Conservation (phyloP, 2,888 invertebrate genomes). For the Temnothorax rugatulus region DNA sequence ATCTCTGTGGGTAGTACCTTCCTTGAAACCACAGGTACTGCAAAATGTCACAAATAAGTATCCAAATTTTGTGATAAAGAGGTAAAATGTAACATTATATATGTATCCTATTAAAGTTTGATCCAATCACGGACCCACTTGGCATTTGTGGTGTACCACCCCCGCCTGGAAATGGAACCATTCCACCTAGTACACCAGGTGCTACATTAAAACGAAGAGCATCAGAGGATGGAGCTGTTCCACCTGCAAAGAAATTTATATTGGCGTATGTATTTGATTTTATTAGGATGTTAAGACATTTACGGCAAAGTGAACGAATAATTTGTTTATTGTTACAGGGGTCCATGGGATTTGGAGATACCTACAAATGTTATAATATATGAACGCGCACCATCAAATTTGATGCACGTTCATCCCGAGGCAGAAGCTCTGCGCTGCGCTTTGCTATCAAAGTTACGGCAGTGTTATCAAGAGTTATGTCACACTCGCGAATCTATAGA, state of each 20-base stretch:
- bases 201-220: slow-evolving; percentile 91
- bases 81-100: background rate
- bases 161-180: slow-evolving; percentile 84
- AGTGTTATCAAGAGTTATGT: slow-evolving; percentile 97
- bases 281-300: background rate
- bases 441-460: slow-evolving; percentile 93
- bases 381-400: slow-evolving; percentile 94
- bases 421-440: slow-evolving; percentile 95
- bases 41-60: slow-evolving; percentile 9
- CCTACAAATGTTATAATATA: slow-evolving; percentile 96
- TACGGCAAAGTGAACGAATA: background rate
- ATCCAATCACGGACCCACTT: slow-evolving; percentile 96
- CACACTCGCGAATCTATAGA: slow-evolving; percentile 97
- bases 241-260: slow-evolving; percentile 94
- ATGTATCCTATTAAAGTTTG: slow-evolving; percentile 88
- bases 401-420: slow-evolving; percentile 98
- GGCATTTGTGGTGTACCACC: slow-evolving; percentile 90
- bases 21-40: slow-evolving; percentile 89
- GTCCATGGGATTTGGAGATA: slow-evolving; percentile 98
- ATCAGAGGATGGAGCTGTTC: slow-evolving; percentile 92
- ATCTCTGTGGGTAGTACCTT: slow-evolving; percentile 98
- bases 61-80: background rate
- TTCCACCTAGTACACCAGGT: slow-evolving; percentile 83
- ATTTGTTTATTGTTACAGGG: slow-evolving; percentile 85
- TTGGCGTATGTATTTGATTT: slow-evolving; percentile 88